Conservation (phyloP, 2,113 vertebrate species). For the Patagioenas fasciata region DNA sequence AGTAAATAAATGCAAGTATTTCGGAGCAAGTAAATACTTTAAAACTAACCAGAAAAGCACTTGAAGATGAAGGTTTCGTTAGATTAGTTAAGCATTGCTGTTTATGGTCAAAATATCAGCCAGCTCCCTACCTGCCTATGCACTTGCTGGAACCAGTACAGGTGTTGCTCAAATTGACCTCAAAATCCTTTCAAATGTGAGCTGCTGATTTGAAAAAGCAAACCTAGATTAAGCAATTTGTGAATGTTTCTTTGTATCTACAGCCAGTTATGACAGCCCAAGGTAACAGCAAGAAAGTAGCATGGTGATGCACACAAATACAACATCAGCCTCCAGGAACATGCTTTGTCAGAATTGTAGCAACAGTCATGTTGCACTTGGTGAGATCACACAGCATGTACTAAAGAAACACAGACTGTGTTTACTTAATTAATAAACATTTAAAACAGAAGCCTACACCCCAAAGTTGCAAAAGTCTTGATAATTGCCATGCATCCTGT, state of each 20-base stretch:
- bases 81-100: background rate
- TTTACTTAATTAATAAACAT: background rate
- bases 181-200: background rate
- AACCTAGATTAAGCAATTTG: background rate
- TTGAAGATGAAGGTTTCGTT: background rate
- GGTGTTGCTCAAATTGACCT: background rate
- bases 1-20: background rate
- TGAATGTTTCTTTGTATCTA: background rate
- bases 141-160: background rate
- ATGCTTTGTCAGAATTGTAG: background rate
- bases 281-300: background rate
- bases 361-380: background rate
- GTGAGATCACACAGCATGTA: background rate
- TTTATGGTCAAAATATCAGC: background rate
- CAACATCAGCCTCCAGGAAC: background rate
- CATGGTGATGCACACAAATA: background rate
- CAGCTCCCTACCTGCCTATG: background rate
- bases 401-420: background rate
- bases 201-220: background rate
- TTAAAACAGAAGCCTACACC: slow-evolving; percentile 9
- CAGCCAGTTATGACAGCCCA: background rate
- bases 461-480: slow-evolving; percentile 35
- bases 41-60: background rate
- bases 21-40: background rate
- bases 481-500: slow-evolving; percentile 41